phyloP scores from a whole-genome alignment of 2,113 vertebrate genomes.

The Malurus cyaneus region DNA sequence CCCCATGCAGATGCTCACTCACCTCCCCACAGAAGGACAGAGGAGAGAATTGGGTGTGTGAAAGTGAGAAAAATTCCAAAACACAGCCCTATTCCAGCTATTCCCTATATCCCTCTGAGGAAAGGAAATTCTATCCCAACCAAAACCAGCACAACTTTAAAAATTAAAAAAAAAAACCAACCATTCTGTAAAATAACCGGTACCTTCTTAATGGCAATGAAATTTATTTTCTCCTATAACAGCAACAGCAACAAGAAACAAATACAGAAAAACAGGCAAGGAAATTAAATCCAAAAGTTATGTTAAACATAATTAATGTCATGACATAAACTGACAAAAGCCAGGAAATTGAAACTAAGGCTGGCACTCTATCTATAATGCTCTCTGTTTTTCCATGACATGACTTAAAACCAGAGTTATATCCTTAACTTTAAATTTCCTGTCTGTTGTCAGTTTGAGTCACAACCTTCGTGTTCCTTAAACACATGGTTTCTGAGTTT shows the following conservation, averaged over 20 bases:
- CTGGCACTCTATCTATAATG: neutral
- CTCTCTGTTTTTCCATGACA: neutral
- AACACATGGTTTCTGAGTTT: neutral
- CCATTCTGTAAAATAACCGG: neutral
- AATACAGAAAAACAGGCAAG: neutral
- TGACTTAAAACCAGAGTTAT: conserved; percentile 34
- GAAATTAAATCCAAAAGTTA: conserved; percentile 35
- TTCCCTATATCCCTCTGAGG: no score
- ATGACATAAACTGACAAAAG: conserved; percentile 29
- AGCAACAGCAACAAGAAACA: neutral
- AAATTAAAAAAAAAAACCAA: neutral
- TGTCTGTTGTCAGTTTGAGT: conserved; percentile 1
- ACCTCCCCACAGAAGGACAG: accelerated
- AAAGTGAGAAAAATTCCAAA: neutral
- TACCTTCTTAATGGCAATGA: neutral
- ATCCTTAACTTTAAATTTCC: conserved; percentile 40
- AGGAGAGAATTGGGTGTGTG: accelerated
- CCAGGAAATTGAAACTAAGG: conserved; percentile 57
- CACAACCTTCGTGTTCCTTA: neutral
- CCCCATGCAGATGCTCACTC: accelerated
- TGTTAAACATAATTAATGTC: neutral
- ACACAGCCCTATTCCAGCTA: neutral
- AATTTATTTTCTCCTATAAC: neutral
- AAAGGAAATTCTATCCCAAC: neutral
- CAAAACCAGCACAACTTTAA: neutral